These are phyloP conservation scores for Drosophila kepulauana DNA, from an alignment of 1,140 invertebrate species.

Conservation along the genomic window DNA sequence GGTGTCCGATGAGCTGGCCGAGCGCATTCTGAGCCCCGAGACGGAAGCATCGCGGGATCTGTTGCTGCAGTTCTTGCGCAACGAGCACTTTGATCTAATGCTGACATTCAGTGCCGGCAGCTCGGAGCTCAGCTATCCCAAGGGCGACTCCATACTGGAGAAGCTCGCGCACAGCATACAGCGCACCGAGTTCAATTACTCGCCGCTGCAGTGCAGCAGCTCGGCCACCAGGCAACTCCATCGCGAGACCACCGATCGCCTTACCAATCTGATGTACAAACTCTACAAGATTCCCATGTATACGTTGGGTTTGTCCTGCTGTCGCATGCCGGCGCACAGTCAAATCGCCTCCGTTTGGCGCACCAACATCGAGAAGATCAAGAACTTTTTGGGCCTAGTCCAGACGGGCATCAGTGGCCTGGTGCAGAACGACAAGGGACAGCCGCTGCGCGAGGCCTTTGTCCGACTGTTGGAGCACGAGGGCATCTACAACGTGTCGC, in stretches of 20 bases:
- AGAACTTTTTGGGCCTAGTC: slow-evolving; percentile 87
- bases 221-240: slow-evolving; percentile 64
- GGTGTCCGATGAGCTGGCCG: slow-evolving; percentile 75
- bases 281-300: slow-evolving; percentile 87
- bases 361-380: slow-evolving; percentile 89
- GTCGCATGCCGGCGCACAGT: slow-evolving; percentile 90
- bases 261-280: slow-evolving; percentile 87
- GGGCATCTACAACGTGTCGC: slow-evolving; percentile 87
- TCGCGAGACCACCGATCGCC: slow-evolving; percentile 58
- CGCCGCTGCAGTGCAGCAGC: slow-evolving; percentile 66
- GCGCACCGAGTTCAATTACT: slow-evolving; percentile 73
- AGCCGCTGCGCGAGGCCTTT: slow-evolving; percentile 89
- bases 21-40: slow-evolving; percentile 72
- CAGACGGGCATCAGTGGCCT: slow-evolving; percentile 90
- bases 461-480: slow-evolving; percentile 88
- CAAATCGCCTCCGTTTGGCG: slow-evolving; percentile 91
- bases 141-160: slow-evolving; percentile 67
- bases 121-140: slow-evolving; percentile 69
- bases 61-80: slow-evolving; percentile 72
- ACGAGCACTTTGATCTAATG: slow-evolving; percentile 75
- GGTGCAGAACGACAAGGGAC: slow-evolving; percentile 88
- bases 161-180: slow-evolving; percentile 73
- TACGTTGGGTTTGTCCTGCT: slow-evolving; percentile 89
- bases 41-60: slow-evolving; percentile 59
- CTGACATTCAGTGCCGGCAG: slow-evolving; percentile 75